Percentiles rank a stretch among this genome's conserved stretches.
Evolutionary conservation across 2,113 vertebrate genomes (phyloP).

Genomic region (Caranx melampygus): DNA sequence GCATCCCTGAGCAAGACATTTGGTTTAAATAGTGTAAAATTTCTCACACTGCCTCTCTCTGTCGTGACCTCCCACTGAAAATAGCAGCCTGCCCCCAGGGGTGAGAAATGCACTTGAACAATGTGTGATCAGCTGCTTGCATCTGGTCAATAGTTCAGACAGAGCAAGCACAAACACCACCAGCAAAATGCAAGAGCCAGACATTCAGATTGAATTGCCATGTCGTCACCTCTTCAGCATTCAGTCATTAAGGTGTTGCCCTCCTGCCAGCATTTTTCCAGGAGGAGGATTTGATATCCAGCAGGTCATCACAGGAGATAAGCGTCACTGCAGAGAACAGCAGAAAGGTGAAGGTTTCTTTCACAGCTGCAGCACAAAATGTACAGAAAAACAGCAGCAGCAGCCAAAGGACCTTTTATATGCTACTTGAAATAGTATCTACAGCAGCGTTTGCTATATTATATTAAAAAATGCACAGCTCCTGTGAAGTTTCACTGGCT

Average conservation of each 20-base stretch:
- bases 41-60: not conserved
- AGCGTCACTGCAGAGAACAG: not conserved
- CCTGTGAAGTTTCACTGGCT: too few species aligned
- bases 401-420: not conserved
- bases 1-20: not conserved
- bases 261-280: not conserved
- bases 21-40: conserved; percentile 1
- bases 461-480: too few species aligned
- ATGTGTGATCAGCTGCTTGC: not conserved
- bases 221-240: not conserved
- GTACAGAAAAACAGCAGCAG: too few species aligned
- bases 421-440: too few species aligned
- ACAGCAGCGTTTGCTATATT: not conserved
- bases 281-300: not conserved
- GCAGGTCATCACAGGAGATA: not conserved
- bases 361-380: not conserved
- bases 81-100: not conserved
- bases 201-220: not conserved
- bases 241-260: not conserved
- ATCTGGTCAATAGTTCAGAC: not conserved
- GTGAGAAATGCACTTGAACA: not conserved
- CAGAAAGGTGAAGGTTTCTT: not conserved
- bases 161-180: not conserved
- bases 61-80: conserved; percentile 1
- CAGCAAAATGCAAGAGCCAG: not conserved